Conservation (phyloP, 1,140 invertebrate species). For the Caenorhabditis inopinata region DNA sequence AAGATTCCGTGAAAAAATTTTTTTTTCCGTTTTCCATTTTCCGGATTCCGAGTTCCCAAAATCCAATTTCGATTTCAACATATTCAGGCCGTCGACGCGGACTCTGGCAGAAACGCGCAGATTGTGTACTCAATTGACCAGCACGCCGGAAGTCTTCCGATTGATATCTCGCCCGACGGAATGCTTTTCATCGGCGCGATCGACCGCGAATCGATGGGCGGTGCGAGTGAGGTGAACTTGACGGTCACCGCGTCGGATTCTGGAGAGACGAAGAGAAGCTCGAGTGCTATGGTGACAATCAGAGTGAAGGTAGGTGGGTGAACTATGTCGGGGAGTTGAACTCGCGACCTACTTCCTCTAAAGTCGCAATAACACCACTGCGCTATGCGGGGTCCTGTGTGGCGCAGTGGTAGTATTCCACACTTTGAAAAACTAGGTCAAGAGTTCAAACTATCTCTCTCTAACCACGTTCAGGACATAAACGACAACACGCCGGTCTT, state of each 20-base stretch:
- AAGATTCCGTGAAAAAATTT: too few relatives aligned
- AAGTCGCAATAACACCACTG: too few relatives aligned
- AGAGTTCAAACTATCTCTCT: too few relatives aligned
- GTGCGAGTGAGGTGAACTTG: conserved; percentile 21
- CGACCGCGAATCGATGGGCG: conserved; percentile 38
- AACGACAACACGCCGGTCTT: conserved; percentile 42
- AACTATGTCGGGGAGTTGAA: too few relatives aligned
- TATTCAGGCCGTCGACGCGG: conserved; percentile 23
- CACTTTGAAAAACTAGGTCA: too few relatives aligned
- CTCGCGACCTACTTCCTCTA: too few relatives aligned
- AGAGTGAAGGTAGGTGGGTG: conserved; percentile 1
- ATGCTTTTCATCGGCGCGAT: conserved; percentile 40
- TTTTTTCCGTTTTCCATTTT: too few relatives aligned
- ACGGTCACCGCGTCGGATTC: conserved; percentile 40
- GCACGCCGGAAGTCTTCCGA: not conserved
- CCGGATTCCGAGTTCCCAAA: too few relatives aligned
- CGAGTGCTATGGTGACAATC: conserved; percentile 30
- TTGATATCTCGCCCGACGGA: conserved; percentile 32
- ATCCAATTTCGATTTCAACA: too few relatives aligned
- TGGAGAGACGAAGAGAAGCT: conserved; percentile 15
- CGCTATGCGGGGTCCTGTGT: too few relatives aligned
- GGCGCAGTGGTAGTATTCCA: too few relatives aligned
- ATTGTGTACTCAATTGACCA: conserved; percentile 36
- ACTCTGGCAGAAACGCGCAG: conserved; percentile 37
- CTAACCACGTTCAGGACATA: conserved; percentile 37